Conservation (phyloP, 1,140 invertebrate genomes). For the Aphis gossypii region DNA sequence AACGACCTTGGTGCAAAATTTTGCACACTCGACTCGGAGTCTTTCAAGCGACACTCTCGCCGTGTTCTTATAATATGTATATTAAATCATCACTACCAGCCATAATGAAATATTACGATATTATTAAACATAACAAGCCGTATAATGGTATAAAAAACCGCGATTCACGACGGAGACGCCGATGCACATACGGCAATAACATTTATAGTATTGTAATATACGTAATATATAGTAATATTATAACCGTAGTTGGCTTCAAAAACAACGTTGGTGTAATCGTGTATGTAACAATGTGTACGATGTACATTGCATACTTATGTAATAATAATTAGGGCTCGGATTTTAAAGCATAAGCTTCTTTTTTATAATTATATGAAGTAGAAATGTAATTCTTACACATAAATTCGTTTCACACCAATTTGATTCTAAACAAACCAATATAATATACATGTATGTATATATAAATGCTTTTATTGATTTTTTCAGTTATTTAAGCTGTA, state of each 20-base stretch:
- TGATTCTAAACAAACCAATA: too few relatives aligned
- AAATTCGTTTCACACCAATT: too few relatives aligned
- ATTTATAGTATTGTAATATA: neutral
- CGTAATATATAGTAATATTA: too few relatives aligned
- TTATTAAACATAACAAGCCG: neutral
- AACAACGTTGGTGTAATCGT: neutral
- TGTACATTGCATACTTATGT: too few relatives aligned
- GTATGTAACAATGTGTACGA: neutral
- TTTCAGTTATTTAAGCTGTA: too few relatives aligned
- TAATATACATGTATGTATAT: too few relatives aligned
- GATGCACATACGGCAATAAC: neutral
- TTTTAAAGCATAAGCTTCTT: too few relatives aligned
- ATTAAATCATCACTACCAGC: neutral
- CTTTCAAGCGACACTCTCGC: neutral
- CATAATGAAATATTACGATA: neutral
- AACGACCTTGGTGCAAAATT: neutral
- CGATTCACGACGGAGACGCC: neutral
- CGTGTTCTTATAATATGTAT: neutral
- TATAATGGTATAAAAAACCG: neutral
- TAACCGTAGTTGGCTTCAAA: neutral
- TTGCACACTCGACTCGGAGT: neutral
- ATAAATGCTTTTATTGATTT: too few relatives aligned
- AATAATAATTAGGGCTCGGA: too few relatives aligned
- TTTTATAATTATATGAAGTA: too few relatives aligned
- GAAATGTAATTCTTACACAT: too few relatives aligned